phyloP scores from a whole-genome alignment of 1,140 invertebrate species.

The Proctacanthus coquilletti region DNA sequence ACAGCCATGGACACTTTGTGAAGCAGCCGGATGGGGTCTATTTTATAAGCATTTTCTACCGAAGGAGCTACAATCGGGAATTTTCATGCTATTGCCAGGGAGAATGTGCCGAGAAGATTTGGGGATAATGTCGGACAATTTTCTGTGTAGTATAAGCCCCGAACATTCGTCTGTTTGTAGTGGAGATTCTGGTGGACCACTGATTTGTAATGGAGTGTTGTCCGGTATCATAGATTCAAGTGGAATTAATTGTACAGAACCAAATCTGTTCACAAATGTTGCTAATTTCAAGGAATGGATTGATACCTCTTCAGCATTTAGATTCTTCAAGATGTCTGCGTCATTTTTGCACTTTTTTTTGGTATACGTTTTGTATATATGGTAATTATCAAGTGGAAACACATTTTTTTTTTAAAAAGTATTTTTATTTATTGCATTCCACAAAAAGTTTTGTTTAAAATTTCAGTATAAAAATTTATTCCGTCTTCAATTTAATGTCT shows the following conservation, averaged over 20 bases:
- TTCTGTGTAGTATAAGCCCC: neutral
- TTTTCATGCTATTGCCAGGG: neutral
- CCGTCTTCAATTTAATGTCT: no score
- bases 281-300: neutral
- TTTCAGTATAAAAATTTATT: no score
- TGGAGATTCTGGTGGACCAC: neutral
- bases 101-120: neutral
- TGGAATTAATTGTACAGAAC: neutral
- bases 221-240: neutral
- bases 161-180: neutral
- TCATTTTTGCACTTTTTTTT: no score
- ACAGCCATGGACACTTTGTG: neutral
- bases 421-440: no score
- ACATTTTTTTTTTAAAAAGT: no score
- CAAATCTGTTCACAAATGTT: neutral
- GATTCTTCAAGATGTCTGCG: no score
- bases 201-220: neutral
- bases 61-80: neutral
- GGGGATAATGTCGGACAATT: neutral
- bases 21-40: neutral
- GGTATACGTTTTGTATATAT: no score
- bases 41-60: neutral
- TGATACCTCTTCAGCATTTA: neutral
- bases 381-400: no score
- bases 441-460: no score